Percentiles rank a stretch among this genome's conserved stretches.
Conservation (phyloP, 2,113 vertebrate genomes). For the Oncorhynchus kisutch region DNA sequence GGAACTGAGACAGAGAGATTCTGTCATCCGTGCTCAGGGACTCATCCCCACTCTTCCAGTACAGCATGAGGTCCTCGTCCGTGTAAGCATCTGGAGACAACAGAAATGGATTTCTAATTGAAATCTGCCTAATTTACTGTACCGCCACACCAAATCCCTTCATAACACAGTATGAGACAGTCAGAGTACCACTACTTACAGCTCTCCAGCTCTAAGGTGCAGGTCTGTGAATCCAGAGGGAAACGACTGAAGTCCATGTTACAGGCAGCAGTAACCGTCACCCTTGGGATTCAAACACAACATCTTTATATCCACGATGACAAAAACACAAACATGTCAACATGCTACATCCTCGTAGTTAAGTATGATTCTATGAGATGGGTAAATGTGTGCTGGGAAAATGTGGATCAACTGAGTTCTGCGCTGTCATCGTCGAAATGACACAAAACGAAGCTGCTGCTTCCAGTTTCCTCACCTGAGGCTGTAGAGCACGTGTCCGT, state of each 20-base stretch:
- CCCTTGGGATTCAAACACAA: slow-evolving; percentile 66
- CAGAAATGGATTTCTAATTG: neutral
- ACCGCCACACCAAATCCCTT: neutral
- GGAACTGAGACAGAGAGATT: slow-evolving; percentile 93
- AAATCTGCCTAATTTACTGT: neutral
- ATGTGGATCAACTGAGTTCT: neutral
- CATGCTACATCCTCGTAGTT: neutral
- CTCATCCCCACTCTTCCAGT: slow-evolving; percentile 94
- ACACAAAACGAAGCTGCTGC: neutral
- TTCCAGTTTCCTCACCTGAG: slow-evolving; percentile 78
- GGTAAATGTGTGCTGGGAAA: neutral
- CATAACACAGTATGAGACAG: no score
- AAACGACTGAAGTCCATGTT: slow-evolving; percentile 98
- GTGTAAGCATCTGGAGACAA: slow-evolving; percentile 87
- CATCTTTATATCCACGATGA: neutral
- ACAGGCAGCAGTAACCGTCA: slow-evolving; percentile 94
- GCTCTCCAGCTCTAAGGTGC: slow-evolving; percentile 93
- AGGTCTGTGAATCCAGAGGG: slow-evolving; percentile 94
- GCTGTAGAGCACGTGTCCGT: slow-evolving; percentile 93
- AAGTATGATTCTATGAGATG: neutral
- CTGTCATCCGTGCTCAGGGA: slow-evolving; percentile 92
- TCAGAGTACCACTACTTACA: slow-evolving; percentile 74
- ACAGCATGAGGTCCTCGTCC: slow-evolving; percentile 95
- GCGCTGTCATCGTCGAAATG: neutral
- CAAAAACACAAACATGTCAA: neutral